These are phyloP conservation scores for Leptodactylus fuscus DNA, from an alignment of 2,113 vertebrate species.

Conservation along the genomic window DNA sequence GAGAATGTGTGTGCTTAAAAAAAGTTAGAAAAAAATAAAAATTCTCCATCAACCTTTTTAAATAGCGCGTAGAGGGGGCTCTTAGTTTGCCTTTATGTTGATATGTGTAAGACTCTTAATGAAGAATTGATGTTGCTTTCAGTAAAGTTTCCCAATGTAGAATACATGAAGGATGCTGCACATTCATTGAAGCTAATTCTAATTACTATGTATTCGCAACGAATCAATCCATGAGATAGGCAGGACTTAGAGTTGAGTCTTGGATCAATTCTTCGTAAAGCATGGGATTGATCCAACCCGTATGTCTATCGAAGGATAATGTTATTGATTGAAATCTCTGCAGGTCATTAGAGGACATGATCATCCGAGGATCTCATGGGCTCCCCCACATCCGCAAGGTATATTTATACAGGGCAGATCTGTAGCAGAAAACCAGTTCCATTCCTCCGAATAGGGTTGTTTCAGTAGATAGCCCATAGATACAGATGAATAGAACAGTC, in stretches of 20 bases:
- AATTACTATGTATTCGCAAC: background rate
- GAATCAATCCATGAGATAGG: background rate
- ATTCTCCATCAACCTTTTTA: too few species aligned
- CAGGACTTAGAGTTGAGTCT: background rate
- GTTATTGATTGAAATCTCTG: background rate
- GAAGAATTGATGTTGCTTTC: background rate
- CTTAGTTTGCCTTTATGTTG: background rate
- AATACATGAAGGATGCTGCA: background rate
- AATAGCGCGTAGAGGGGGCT: too few species aligned
- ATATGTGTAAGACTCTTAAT: background rate
- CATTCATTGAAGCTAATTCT: background rate
- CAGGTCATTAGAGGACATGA: slow-evolving; percentile 1
- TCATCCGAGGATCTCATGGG: background rate
- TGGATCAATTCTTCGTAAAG: background rate
- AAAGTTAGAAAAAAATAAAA: too few species aligned
- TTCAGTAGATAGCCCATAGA: too few species aligned
- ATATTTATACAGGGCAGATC: background rate
- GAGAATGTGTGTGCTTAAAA: too few species aligned
- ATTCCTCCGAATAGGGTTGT: too few species aligned
- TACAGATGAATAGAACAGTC: too few species aligned
- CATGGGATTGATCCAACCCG: background rate
- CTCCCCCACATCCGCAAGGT: background rate
- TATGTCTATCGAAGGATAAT: background rate
- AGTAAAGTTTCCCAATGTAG: background rate
- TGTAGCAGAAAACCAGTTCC: background rate